Evolutionary conservation across 2,888 invertebrate genomes (phyloP).

Genomic region (Drosophila subquinaria): DNA sequence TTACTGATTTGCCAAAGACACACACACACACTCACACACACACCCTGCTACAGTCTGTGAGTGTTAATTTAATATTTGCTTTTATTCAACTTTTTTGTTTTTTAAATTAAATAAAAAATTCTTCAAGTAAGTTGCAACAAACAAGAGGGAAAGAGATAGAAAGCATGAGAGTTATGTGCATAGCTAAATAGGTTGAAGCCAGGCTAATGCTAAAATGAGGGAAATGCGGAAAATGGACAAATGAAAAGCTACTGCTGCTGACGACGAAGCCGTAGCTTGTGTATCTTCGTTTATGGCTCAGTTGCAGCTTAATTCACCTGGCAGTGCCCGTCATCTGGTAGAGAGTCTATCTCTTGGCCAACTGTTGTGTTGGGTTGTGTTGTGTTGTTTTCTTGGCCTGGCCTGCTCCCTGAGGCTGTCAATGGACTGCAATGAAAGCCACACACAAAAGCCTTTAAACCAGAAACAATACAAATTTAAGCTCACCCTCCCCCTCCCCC

Average conservation of each 20-base stretch:
- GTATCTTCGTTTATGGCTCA: conserved; percentile 18
- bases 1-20: conserved; percentile 38
- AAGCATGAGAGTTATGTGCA: conserved; percentile 2
- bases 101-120: conserved; percentile 25
- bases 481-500: neutral
- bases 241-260: conserved; percentile 10
- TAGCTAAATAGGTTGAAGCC: conserved; percentile 1
- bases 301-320: conserved; percentile 26
- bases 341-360: neutral
- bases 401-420: conserved; percentile 20
- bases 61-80: conserved; percentile 70
- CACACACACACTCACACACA: conserved; percentile 8
- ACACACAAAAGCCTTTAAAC: conserved; percentile 42
- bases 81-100: neutral
- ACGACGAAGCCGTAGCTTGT: neutral
- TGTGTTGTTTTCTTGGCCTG: conserved; percentile 10
- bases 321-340: neutral
- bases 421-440: conserved; percentile 40
- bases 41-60: conserved; percentile 30
- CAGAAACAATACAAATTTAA: conserved; percentile 48
- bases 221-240: conserved; percentile 10
- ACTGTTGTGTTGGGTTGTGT: neutral
- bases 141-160: neutral
- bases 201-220: neutral
- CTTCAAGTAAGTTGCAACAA: conserved; percentile 20